phyloP scores from a whole-genome alignment of 37 sponge, comb jelly and placozoan genomes.

The Haliclona indistincta region DNA sequence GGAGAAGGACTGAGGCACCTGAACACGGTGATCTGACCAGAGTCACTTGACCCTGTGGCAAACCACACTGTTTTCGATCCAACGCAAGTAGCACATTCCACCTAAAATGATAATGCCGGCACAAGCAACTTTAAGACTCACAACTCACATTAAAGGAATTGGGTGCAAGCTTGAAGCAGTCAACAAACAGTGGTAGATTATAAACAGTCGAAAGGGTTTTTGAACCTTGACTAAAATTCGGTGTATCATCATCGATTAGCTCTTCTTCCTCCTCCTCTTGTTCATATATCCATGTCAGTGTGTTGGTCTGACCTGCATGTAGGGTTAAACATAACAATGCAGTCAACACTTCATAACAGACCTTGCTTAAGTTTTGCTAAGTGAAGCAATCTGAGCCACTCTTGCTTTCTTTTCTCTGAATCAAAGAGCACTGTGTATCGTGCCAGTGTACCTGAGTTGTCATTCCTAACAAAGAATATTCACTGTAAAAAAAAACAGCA shows the following conservation, averaged over 20 bases:
- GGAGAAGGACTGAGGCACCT: conserved; percentile 51
- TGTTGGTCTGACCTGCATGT: conserved; percentile 5
- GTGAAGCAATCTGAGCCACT: conserved; percentile 47
- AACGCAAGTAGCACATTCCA: conserved; percentile 65
- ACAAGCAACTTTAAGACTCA: not conserved
- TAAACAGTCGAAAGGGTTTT: not conserved
- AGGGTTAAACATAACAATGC: not conserved
- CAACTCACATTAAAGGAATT: not conserved
- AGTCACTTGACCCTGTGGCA: conserved; percentile 30
- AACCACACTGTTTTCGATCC: conserved; percentile 66
- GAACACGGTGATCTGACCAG: conserved; percentile 48
- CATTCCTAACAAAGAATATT: not conserved
- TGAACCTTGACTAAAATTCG: conserved; percentile 1
- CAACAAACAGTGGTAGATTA: conserved; percentile 1
- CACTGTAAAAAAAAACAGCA: not conserved
- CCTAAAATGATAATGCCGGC: conserved; percentile 19
- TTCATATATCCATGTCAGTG: conserved; percentile 28
- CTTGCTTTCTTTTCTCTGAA: conserved; percentile 29
- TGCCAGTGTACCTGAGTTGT: not conserved
- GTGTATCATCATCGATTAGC: conserved; percentile 17
- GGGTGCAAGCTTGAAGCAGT: conserved; percentile 1
- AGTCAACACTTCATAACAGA: conserved; percentile 10
- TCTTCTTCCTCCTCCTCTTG: conserved; percentile 39
- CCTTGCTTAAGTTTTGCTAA: conserved; percentile 52
- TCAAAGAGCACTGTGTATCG: not conserved